Evolutionary conservation across 1,140 invertebrate genomes (phyloP), one percentile per base, ranked within the genome.

Genomic region (Ectropis grisescens): DNA sequence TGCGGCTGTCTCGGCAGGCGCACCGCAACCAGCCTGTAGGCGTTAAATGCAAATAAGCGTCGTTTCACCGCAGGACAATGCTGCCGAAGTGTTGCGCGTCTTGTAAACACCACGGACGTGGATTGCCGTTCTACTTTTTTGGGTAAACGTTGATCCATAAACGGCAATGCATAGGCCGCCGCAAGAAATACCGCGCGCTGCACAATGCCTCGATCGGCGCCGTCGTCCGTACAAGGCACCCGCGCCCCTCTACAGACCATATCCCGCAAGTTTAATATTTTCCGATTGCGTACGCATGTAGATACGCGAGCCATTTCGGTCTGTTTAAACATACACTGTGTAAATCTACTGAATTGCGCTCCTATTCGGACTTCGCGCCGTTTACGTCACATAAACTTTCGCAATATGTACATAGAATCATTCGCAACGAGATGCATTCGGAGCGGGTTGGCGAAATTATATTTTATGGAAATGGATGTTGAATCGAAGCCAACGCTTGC

Each of bases 111-210:
- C 52, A 39, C 54, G 41, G 50, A 59, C 60, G 54, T 48, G 58
- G 61, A 67, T 67, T 60, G 65, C 65, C 69, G 74, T 76, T 75
- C 69, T 75, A 72, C 75, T 80, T 76, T 80, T 80, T 80, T 80
- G 70, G 71, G 56, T 70, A 66, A 75, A 61, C 61, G 58, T 50
- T 64, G 46, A 38, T 47, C 75, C 75, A 48, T 76, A 80, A 65
- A 74, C 58, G 75, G 75, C 33, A 41, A 38, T 47, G 62, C 49
- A 80, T 67, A 75, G 67, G 64, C 44, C 49, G 71, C 69, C 67
- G 70, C 68, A 50, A 19, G 56, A 64, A 66, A 71, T 72, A 60
- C 69, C 54, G 42, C 55, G 33, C 49, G 38, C 59, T 42, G 54
- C 54, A 72, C 70, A 76, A 75, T 72, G 60, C 55, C 55, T 64